A percentile compares a stretch with the other conserved stretches of the same genome.
These are phyloP conservation scores for Crocuta crocuta DNA, from an alignment of 2,113 vertebrate species.

Conservation along the genomic window DNA sequence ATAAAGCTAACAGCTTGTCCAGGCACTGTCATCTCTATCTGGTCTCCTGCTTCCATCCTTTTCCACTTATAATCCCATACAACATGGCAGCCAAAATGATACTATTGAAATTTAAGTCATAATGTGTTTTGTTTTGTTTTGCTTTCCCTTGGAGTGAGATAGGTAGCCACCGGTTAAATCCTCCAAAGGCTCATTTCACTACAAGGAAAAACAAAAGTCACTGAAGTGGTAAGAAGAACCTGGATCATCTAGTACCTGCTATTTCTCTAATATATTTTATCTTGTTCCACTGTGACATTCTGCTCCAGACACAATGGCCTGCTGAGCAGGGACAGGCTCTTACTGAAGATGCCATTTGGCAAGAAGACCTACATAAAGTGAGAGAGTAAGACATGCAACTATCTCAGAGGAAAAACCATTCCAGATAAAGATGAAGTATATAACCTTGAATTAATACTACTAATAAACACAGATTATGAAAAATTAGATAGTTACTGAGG, in stretches of 20 bases:
- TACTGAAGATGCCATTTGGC: not conserved
- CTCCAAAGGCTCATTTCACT: not conserved
- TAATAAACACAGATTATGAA: not conserved
- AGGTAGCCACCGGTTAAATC: not conserved
- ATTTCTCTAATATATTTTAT: not conserved
- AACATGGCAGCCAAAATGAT: not conserved
- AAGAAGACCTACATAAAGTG: not conserved
- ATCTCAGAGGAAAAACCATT: not conserved
- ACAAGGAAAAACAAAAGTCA: not conserved
- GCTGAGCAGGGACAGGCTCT: not conserved
- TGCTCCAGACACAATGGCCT: not conserved
- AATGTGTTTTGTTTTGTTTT: not conserved
- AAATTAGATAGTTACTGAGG: not conserved
- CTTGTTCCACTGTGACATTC: not conserved
- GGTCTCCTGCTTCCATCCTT: not conserved
- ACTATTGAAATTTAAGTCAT: not conserved
- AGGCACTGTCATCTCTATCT: not conserved
- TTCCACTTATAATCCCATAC: not conserved
- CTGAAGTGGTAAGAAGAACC: not conserved
- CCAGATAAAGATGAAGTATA: not conserved
- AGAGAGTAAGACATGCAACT: not conserved
- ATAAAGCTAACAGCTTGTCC: not conserved
- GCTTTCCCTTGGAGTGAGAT: not conserved
- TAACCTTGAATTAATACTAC: not conserved
- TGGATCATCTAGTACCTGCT: no score